These are phyloP conservation scores for Chaenocephalus aceratus DNA, from an alignment of 2,113 vertebrate species.

Conservation along the genomic window DNA sequence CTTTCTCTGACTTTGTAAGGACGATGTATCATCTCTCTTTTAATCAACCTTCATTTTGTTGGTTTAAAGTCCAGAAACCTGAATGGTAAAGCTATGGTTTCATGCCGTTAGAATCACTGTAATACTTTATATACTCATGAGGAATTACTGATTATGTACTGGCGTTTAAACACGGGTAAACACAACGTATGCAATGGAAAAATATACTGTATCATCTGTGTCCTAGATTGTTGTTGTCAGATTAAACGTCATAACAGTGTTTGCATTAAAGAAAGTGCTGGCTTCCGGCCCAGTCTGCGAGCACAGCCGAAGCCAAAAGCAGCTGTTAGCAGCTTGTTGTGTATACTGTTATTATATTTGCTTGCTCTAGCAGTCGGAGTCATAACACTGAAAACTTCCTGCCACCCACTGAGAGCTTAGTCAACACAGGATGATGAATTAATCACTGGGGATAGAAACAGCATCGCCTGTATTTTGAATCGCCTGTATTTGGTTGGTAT, in stretches of 20 bases:
- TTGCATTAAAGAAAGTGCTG: constrained; percentile 31
- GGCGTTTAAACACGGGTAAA: neutral
- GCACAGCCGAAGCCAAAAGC: constrained; percentile 37
- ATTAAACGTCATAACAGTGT: constrained; percentile 1
- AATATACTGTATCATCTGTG: neutral
- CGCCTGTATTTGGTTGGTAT: constrained; percentile 24
- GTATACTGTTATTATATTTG: constrained; percentile 46
- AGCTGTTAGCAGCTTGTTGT: constrained; percentile 51
- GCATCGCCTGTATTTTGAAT: neutral
- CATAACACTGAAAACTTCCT: constrained; percentile 40
- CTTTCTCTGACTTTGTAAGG: neutral
- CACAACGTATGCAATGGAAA: neutral
- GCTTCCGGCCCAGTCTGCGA: constrained; percentile 24
- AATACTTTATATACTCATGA: neutral
- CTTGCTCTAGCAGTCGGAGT: constrained; percentile 21
- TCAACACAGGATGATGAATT: constrained; percentile 58
- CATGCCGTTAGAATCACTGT: neutral
- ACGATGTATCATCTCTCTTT: neutral
- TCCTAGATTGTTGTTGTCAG: constrained; percentile 13
- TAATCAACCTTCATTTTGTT: constrained; percentile 2
- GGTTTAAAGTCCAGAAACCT: constrained; percentile 1
- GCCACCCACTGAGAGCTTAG: constrained; percentile 47
- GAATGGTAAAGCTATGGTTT: neutral
- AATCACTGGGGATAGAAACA: constrained; percentile 46
- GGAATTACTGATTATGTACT: constrained; percentile 4